Base-by-base conservation (phyloP, 1,140 invertebrate species). In the Ectropis grisescens region DNA sequence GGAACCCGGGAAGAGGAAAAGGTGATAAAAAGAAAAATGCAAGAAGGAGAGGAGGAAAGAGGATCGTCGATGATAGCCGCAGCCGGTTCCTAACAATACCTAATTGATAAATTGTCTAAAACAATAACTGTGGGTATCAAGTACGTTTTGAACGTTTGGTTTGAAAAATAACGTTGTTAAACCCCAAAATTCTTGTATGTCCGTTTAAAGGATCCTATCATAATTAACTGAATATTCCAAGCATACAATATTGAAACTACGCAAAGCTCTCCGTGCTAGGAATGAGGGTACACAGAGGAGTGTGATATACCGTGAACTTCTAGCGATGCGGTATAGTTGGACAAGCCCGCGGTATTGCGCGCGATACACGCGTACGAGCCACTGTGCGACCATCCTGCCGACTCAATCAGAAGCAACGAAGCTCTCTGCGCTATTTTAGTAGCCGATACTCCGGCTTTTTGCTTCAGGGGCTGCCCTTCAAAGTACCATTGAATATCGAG, bases 331-430 rank as follows among this genome's bases (percentile, higher is more conserved):
- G 82, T 82, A 64, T 84, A 96, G 60, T 95, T 90, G 66, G 96
- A 93, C 2, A 90, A 91, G 48, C 96, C 96, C 50, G 94, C 92
- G 33, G 89, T 86, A 78, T 96, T 97, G 53, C 89, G 88, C 23
- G 94, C 95, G 37, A 95, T 82, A 84, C 96, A 98, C 49, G 93
- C 89, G 82, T 97, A 98, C 32, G 92, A 90, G 68, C 55, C 82
- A 68, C 83, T 95, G 92, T 64, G 93, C 90, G 72, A 97, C 95
- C 43, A 97, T 90, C 82, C 95, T 89, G 93, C 47, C 89, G 87
- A 78, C 48, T 86, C 85, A 52, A 88, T 88, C 39, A 84, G 82
- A 31, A 87, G 70, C 27, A 91, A 86, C 49, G 90, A 92, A 22
- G 88, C 81, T 76, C 88, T 85, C 84, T 93, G 83, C 59, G 92